Conservation (phyloP, 2,888 invertebrate species). For the Mesodorylaimus sp. region DNA sequence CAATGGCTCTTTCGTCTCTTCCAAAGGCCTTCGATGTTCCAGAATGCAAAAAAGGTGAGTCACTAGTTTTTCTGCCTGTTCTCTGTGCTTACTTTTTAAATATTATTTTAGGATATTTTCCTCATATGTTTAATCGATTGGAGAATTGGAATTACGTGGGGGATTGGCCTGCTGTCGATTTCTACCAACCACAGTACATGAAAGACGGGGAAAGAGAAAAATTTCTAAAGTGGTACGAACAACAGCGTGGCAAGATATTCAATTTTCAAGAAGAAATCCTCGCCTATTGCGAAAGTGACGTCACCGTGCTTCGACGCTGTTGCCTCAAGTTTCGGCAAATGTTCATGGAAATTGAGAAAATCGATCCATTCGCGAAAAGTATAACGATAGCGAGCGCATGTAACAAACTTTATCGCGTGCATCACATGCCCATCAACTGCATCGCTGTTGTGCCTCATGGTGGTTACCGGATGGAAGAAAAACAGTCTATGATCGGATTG, state of each 20-base stretch:
- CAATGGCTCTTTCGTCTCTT: no score
- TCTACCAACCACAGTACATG: no score
- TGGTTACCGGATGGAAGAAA: slow-evolving; percentile 11
- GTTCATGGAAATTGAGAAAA: background rate
- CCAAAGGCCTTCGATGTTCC: no score
- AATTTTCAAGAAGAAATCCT: slow-evolving; percentile 15
- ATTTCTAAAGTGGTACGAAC: no score
- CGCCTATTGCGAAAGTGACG: slow-evolving; percentile 15
- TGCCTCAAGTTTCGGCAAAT: slow-evolving; percentile 11
- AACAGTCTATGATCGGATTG: slow-evolving; percentile 9
- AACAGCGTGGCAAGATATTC: slow-evolving; percentile 11
- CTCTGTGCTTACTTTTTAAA: no score
- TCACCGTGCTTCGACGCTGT: slow-evolving; percentile 10
- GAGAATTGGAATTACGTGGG: no score
- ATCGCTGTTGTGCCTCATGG: slow-evolving; percentile 13
- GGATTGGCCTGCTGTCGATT: no score
- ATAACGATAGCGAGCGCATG: slow-evolving; percentile 15
- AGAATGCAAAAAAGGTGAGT: no score
- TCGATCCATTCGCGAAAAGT: slow-evolving; percentile 12
- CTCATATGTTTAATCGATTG: no score
- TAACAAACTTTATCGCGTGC: slow-evolving; percentile 10
- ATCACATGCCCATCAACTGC: slow-evolving; percentile 9
- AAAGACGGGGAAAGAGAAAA: no score
- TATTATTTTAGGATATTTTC: no score
- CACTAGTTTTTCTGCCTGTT: no score